Base-by-base conservation (phyloP, 2,888 invertebrate genomes). In the Cheilosia vernalis region DNA sequence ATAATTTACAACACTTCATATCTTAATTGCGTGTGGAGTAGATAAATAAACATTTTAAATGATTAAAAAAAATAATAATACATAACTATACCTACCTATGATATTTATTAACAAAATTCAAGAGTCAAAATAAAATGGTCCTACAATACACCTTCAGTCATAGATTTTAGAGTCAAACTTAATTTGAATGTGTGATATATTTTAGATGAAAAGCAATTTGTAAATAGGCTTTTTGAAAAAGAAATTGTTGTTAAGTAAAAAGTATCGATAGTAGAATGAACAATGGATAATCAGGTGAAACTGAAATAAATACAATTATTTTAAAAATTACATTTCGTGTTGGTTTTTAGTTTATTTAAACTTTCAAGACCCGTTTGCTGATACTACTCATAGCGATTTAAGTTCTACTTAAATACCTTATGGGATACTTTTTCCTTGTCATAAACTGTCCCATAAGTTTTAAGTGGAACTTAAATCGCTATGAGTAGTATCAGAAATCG, bases 291-390 rank as follows among this genome's bases (percentile, higher is more conserved):
- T 80, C 80, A 74, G 84, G 84, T 84, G 47, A 84, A 84, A 80
- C 84, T 84, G 84, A 84, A 84, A 84, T 84, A 84, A 84, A 84
- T 84, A 84, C 84, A 84, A 84, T 84, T 84, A 84, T 84, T 84
- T 84, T 84, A 84, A 84, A 84, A 80, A 51, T 66, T 15, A 51
- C 21, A 24, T 47, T 37, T 4, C 44, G 6, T 47, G n/a, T 47
- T 44, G 15, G 13, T 24, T 24, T 10, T 15, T 7, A 17, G 15
- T 49, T 51, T 6, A 15, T 51, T 24, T 13, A 10, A 4, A 10
- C 10, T 3, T 13, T 51, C 24, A 9, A 19, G n/a, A n/a, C n/a
- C n/a, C n/a, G n/a, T n/a, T n/a, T n/a, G n/a, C n/a, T n/a, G n/a
- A n/a, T n/a, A n/a, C n/a, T n/a, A n/a, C n/a, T n/a, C n/a, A n/a